Evolutionary conservation across 2,888 invertebrate genomes (phyloP).

Genomic region (Athalia rosae): DNA sequence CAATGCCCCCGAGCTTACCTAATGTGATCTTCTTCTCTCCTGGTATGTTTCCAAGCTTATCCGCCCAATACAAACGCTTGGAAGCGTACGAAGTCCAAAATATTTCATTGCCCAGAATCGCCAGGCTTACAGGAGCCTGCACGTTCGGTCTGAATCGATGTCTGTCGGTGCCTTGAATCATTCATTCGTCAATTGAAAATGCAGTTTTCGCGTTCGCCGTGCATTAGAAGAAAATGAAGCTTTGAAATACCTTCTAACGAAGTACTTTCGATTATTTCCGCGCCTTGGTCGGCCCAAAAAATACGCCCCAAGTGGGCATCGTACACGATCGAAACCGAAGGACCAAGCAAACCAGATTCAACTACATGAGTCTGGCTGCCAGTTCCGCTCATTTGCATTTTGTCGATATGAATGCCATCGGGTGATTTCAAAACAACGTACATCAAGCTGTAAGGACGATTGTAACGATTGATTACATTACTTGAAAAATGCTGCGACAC

Average conservation of each 20-base stretch:
- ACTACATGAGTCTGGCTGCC: conserved; percentile 72
- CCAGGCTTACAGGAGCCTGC: conserved; percentile 76
- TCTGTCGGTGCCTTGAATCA: conserved; percentile 68
- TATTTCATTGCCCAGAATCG: conserved; percentile 79
- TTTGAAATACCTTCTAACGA: conserved; percentile 76
- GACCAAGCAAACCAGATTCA: conserved; percentile 74
- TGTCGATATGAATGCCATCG: conserved; percentile 77
- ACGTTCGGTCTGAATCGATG: conserved; percentile 69
- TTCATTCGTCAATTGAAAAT: conserved; percentile 14
- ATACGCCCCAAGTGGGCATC: conserved; percentile 77
- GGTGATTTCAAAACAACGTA: conserved; percentile 62
- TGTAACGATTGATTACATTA: background rate
- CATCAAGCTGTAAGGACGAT: conserved; percentile 62
- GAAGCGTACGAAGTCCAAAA: conserved; percentile 82
- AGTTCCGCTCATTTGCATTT: conserved; percentile 81
- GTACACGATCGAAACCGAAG: conserved; percentile 76
- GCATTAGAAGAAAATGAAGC: background rate
- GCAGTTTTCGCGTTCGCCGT: too few relatives aligned
- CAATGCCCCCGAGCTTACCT: conserved; percentile 59
- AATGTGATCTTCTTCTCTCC: conserved; percentile 71
- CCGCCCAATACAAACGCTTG: conserved; percentile 78
- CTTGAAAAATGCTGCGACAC: background rate
- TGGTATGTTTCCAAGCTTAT: conserved; percentile 72
- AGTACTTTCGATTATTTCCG: conserved; percentile 80
- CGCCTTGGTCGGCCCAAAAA: conserved; percentile 81